phyloP scores from a whole-genome alignment of 35 echinoderm and acorn worm species.

The Amphiura filiformis region DNA sequence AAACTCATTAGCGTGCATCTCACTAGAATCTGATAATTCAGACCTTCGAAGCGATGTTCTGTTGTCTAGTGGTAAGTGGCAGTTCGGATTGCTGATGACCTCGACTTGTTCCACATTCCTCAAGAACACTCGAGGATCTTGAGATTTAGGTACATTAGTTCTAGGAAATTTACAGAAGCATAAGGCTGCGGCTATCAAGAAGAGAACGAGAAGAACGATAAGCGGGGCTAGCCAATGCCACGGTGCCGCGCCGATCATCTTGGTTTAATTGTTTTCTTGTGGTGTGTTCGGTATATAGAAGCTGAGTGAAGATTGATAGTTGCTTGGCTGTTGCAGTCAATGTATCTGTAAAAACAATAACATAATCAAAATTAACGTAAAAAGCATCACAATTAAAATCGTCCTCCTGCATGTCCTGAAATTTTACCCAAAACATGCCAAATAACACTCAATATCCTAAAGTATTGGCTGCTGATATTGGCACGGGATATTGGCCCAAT shows the following conservation, averaged over 20 bases:
- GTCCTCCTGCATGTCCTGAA: no score
- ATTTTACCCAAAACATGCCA: no score
- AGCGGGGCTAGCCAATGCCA: slow-evolving; percentile 56
- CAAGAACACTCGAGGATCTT: slow-evolving; percentile 39
- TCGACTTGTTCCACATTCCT: slow-evolving; percentile 35
- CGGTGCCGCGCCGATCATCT: neutral
- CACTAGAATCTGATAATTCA: neutral
- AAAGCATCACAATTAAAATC: no score
- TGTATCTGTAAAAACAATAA: no score
- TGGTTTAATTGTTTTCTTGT: no score
- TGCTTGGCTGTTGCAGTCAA: no score
- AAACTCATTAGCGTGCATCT: neutral
- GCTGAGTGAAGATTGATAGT: no score
- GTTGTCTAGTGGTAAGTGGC: neutral
- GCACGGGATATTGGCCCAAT: no score
- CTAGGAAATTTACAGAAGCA: slow-evolving; percentile 50
- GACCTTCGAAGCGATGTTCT: slow-evolving; percentile 5
- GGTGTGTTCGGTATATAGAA: no score
- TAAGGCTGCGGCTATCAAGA: slow-evolving; percentile 13
- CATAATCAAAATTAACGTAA: no score
- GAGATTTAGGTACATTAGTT: slow-evolving; percentile 1
- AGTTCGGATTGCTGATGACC: slow-evolving; percentile 43
- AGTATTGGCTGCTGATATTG: no score
- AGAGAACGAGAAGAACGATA: slow-evolving; percentile 38
- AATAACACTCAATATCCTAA: no score